A percentile compares a stretch with the other conserved stretches of the same genome.
These are phyloP conservation scores for Tortrix viridana DNA, from an alignment of 2,888 invertebrate species.

Conservation along the genomic window DNA sequence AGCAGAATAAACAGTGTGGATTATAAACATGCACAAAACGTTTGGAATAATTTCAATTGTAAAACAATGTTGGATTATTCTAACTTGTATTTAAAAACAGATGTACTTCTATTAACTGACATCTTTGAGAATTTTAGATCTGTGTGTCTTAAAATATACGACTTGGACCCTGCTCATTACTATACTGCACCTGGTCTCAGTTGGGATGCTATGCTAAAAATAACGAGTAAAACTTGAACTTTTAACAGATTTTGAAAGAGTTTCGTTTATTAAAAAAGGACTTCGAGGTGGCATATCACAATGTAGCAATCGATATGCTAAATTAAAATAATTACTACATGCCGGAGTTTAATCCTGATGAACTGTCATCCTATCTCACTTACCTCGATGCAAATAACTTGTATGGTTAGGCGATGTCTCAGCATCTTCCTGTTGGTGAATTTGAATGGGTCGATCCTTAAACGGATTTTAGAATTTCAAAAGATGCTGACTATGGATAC, in stretches of 20 bases:
- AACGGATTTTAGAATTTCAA: conserved; percentile 3
- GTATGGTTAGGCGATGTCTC: conserved; percentile 5
- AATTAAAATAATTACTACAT: conserved; percentile 8
- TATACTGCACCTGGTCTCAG: conserved; percentile 25
- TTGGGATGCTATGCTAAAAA: conserved; percentile 3
- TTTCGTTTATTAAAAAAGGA: conserved; percentile 1
- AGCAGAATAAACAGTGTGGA: conserved; percentile 12
- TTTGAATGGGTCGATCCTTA: conserved; percentile 5
- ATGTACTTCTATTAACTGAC: conserved; percentile 37
- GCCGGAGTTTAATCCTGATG: conserved; percentile 7
- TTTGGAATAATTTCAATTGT: conserved; percentile 34
- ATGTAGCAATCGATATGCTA: conserved; percentile 1
- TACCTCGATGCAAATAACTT: conserved; percentile 7
- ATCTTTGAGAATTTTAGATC: conserved; percentile 39
- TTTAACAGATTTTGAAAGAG: background rate
- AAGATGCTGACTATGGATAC: conserved; percentile 26
- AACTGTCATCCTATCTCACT: background rate
- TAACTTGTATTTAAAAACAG: conserved; percentile 38
- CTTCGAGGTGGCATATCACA: conserved; percentile 5
- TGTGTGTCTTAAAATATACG: conserved; percentile 29
- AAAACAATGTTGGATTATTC: conserved; percentile 34
- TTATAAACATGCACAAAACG: conserved; percentile 31
- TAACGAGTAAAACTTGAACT: background rate
- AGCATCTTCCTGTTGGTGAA: conserved; percentile 3
- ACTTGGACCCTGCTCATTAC: conserved; percentile 38